Conservation (phyloP, 2,113 vertebrate genomes). For the Cichladusa arquata region DNA sequence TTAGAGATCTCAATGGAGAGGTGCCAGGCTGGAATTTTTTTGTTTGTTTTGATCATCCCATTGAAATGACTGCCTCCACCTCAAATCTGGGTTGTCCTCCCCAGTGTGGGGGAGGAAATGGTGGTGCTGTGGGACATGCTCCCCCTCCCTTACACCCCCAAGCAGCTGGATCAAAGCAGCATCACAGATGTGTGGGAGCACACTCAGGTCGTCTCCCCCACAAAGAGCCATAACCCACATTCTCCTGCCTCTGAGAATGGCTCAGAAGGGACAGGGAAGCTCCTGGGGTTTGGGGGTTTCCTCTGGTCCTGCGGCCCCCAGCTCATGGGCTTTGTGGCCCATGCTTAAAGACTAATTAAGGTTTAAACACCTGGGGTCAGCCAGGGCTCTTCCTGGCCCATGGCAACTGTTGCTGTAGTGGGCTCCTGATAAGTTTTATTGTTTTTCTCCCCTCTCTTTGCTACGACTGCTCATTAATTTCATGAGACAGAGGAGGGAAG, state of each 20-base stretch:
- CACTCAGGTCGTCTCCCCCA: not conserved
- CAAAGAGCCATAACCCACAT: fast-evolving
- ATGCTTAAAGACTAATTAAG: not conserved
- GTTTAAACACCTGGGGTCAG: not conserved
- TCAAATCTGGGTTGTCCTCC: not conserved
- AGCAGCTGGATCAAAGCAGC: not conserved
- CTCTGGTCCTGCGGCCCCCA: not conserved
- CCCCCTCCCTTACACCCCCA: not conserved
- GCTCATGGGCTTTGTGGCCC: not conserved
- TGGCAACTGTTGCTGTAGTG: not conserved
- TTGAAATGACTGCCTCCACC: not conserved
- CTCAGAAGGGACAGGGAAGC: not conserved
- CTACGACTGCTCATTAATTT: not conserved
- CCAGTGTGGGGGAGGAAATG: fast-evolving
- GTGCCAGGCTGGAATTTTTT: not conserved
- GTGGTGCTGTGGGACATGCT: fast-evolving
- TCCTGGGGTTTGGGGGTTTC: not conserved
- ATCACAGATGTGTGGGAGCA: fast-evolving
- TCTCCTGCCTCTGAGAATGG: not conserved
- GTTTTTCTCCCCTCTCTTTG: not conserved
- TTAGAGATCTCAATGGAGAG: not conserved
- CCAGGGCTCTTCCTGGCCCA: not conserved
- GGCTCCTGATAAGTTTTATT: not conserved
- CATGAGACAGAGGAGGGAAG: not conserved
- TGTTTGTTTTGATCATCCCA: not conserved